phyloP scores from a whole-genome alignment of 23 tunicate species.

The Ascidia mentula region DNA sequence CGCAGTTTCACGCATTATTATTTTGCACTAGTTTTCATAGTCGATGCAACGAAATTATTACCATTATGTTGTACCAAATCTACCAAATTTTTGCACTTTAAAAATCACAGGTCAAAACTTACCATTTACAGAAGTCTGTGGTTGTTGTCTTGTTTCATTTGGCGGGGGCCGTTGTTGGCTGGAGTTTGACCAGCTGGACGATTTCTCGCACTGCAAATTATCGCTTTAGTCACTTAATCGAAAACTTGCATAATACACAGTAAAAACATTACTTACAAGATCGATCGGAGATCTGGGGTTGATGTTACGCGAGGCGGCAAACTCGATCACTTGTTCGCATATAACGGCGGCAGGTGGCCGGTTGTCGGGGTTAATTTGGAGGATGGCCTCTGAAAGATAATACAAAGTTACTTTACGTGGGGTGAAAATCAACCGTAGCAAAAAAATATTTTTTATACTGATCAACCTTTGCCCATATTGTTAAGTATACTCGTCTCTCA shows the following conservation, averaged over 20 bases:
- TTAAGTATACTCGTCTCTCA: too few species aligned
- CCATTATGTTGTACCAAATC: too few species aligned
- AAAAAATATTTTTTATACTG: too few species aligned
- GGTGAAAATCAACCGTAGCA: too few species aligned
- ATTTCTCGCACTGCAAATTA: not conserved
- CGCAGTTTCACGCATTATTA: too few species aligned
- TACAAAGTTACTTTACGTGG: not conserved
- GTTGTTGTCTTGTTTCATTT: not conserved
- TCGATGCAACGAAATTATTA: too few species aligned
- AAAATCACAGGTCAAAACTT: too few species aligned
- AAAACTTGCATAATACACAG: not conserved
- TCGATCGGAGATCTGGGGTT: slow-evolving; percentile 71
- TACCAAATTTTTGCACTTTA: too few species aligned
- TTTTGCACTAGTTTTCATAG: too few species aligned
- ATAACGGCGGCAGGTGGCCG: slow-evolving; percentile 96
- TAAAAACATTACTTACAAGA: slow-evolving; percentile 33
- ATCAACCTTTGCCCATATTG: too few species aligned
- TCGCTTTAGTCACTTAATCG: not conserved
- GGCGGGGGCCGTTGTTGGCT: not conserved
- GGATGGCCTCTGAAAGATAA: slow-evolving; percentile 77
- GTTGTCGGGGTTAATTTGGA: slow-evolving; percentile 93
- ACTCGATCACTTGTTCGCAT: slow-evolving; percentile 70
- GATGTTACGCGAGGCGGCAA: slow-evolving; percentile 54
- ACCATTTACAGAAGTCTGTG: not conserved
- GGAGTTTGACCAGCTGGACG: not conserved